Evolutionary conservation across 1,140 invertebrate genomes (phyloP).

Genomic region (Agrilus planipennis): DNA sequence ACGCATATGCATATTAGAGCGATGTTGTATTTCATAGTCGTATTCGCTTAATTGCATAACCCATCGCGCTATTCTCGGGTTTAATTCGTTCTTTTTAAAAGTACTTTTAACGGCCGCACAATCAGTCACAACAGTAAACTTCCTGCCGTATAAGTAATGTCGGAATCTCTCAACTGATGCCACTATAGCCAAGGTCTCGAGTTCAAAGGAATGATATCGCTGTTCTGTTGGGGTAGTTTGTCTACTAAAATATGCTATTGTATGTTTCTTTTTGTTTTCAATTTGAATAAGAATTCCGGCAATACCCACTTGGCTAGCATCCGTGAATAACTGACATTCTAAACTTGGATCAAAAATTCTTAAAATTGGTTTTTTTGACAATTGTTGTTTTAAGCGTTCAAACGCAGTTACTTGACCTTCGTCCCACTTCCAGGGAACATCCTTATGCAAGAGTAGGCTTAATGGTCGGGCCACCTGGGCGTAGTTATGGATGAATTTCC

Average conservation of each 20-base stretch:
- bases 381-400: conserved; percentile 1
- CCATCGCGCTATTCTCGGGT: conserved; percentile 31
- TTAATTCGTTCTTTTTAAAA: conserved; percentile 26
- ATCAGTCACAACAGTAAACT: conserved; percentile 37
- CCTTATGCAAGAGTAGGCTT: conserved; percentile 21
- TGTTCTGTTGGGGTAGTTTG: conserved; percentile 28
- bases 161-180: conserved; percentile 35
- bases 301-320: conserved; percentile 19
- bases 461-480: conserved; percentile 21
- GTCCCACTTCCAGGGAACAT: conserved; percentile 15
- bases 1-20: conserved; percentile 11
- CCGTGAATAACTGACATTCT: conserved; percentile 23
- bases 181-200: conserved; percentile 37
- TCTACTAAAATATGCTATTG: conserved; percentile 33
- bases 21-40: conserved; percentile 27
- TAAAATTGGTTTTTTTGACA: conserved; percentile 19
- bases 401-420: conserved; percentile 8
- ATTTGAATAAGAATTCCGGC: conserved; percentile 25
- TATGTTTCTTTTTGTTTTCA: conserved; percentile 21
- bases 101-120: conserved; percentile 14
- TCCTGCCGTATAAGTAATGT: conserved; percentile 36
- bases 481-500: conserved; percentile 26
- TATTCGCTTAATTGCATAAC: conserved; percentile 22
- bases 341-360: conserved; percentile 25
- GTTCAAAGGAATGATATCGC: conserved; percentile 33